phyloP scores from a whole-genome alignment of 2,797 vertebrate species.

The Aotus griseimembra region DNA sequence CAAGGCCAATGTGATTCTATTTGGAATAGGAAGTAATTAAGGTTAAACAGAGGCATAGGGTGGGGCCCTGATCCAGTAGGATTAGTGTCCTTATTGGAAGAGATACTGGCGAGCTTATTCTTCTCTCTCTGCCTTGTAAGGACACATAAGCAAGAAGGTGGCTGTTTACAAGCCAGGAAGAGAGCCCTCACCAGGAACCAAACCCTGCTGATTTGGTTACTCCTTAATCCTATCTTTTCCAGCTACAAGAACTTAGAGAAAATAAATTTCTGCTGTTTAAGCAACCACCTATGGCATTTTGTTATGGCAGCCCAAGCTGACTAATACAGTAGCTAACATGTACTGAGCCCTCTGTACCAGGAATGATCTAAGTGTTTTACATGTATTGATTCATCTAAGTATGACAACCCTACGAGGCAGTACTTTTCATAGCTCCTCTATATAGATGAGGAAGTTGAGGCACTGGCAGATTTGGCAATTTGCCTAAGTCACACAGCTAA shows the following conservation, averaged over 20 bases:
- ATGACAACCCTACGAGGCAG: not conserved
- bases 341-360: accelerated
- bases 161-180: not conserved
- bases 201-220: not conserved
- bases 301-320: accelerated
- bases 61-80: not conserved
- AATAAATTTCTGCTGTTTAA: not conserved
- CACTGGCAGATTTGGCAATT: not conserved
- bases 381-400: accelerated
- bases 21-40: not conserved
- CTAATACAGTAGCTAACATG: accelerated
- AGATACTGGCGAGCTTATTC: not conserved
- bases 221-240: not conserved
- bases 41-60: not conserved
- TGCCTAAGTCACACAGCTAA: not conserved
- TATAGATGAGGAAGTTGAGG: not conserved
- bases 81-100: not conserved
- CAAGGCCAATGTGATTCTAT: not conserved
- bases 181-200: not conserved
- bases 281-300: not conserved
- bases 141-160: too few relatives aligned
- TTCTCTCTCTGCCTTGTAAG: not conserved
- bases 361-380: too few relatives aligned
- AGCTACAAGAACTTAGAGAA: not conserved
- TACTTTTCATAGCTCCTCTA: not conserved